Evolutionary conservation across 2,888 invertebrate species (phyloP).

Genomic region (Sarcophaga subvicina): DNA sequence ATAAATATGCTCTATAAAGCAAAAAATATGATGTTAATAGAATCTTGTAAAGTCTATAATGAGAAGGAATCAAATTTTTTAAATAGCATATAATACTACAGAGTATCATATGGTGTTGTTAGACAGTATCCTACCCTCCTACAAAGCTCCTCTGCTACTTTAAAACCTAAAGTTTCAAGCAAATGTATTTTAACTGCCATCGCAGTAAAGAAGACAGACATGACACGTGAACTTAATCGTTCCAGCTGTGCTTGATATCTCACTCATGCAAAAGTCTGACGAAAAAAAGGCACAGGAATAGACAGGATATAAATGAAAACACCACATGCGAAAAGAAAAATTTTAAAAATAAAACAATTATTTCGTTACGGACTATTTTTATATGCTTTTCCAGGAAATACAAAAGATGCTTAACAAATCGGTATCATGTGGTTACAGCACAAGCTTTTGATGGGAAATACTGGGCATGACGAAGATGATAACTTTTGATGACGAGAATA

Average conservation of each 20-base stretch:
- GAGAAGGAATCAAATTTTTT: too few relatives aligned
- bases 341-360: slow-evolving; percentile 68
- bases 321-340: background rate
- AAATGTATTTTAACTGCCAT: background rate
- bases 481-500: slow-evolving; percentile 5
- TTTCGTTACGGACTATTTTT: slow-evolving; percentile 60
- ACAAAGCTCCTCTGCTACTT: too few relatives aligned
- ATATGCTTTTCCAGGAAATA: slow-evolving; percentile 60
- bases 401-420: slow-evolving; percentile 40
- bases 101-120: too few relatives aligned
- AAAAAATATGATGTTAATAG: too few relatives aligned
- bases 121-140: too few relatives aligned
- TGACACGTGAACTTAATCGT: slow-evolving; percentile 67
- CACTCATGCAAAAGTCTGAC: slow-evolving; percentile 50
- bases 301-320: slow-evolving; percentile 49
- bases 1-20: too few relatives aligned
- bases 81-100: too few relatives aligned
- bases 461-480: slow-evolving; percentile 28
- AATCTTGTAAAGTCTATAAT: too few relatives aligned
- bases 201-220: background rate
- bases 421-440: slow-evolving; percentile 40
- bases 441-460: slow-evolving; percentile 1
- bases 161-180: background rate
- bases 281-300: slow-evolving; percentile 41
- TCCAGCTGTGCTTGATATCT: slow-evolving; percentile 52